Evolutionary conservation across 2,888 invertebrate species (phyloP).

Genomic region (Callinectes sapidus): DNA sequence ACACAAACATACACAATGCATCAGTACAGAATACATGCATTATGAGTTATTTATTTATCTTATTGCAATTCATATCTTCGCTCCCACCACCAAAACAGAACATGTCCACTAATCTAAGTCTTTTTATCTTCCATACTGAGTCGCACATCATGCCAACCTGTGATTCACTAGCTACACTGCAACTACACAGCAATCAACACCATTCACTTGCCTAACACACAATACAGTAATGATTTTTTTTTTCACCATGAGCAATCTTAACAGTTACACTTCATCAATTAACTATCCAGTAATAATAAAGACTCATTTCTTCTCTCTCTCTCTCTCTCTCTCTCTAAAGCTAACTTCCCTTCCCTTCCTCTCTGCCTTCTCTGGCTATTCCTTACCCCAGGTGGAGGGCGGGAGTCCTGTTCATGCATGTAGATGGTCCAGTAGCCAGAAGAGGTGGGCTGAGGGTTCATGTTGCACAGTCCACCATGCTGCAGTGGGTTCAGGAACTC

Average conservation of each 20-base stretch:
- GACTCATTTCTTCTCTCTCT: background rate
- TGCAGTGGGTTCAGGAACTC: constrained; percentile 91
- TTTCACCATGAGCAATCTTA: too few relatives aligned
- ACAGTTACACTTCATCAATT: too few relatives aligned
- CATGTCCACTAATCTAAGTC: background rate
- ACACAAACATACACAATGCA: background rate
- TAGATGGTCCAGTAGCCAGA: constrained; percentile 97
- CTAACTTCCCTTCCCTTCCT: background rate
- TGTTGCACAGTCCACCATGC: constrained; percentile 89
- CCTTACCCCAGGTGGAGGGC: constrained; percentile 71
- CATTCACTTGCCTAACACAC: too few relatives aligned
- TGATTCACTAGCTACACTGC: background rate
- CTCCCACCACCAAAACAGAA: background rate
- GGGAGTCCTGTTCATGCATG: constrained; percentile 79
- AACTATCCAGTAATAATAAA: too few relatives aligned
- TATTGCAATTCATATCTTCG: background rate
- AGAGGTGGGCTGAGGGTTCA: constrained; percentile 93
- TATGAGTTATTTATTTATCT: background rate
- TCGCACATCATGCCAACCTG: background rate
- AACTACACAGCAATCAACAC: too few relatives aligned
- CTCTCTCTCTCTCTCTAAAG: background rate
- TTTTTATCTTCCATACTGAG: background rate
- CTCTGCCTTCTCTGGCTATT: too few relatives aligned
- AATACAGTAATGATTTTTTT: too few relatives aligned
- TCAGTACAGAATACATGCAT: background rate